Conservation (phyloP, 2,888 invertebrate species). For the Cloeon dipterum region DNA sequence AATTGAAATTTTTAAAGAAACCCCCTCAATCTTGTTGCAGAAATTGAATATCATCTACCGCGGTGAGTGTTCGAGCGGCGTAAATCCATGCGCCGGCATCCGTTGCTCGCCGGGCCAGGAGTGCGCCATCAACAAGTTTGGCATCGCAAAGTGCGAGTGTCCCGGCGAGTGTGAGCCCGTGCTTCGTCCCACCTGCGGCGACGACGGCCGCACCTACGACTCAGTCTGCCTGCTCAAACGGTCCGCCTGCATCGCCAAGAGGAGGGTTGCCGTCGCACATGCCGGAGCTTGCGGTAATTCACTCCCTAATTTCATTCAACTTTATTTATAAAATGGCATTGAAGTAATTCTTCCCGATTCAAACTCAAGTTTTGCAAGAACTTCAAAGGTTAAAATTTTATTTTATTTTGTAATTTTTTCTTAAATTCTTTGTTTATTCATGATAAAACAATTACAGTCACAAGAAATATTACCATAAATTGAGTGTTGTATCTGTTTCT, state of each 20-base stretch:
- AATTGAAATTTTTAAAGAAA: too few relatives aligned
- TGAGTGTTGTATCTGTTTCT: too few relatives aligned
- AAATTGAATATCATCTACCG: constrained; percentile 54
- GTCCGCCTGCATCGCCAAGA: constrained; percentile 17
- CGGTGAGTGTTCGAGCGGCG: constrained; percentile 37
- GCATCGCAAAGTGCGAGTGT: constrained; percentile 67
- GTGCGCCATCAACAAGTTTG: constrained; percentile 58
- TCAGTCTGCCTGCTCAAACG: constrained; percentile 18
- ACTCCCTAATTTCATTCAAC: too few relatives aligned
- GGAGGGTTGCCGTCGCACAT: constrained; percentile 28
- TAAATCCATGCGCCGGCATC: constrained; percentile 62
- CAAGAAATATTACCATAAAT: too few relatives aligned
- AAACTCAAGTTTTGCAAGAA: too few relatives aligned
- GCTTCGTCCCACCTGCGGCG: constrained; percentile 50
- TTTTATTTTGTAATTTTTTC: too few relatives aligned
- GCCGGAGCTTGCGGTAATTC: constrained; percentile 40
- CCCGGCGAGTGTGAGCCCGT: constrained; percentile 56
- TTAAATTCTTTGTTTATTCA: too few relatives aligned
- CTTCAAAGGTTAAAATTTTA: too few relatives aligned
- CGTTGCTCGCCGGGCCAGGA: constrained; percentile 55
- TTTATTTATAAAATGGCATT: too few relatives aligned
- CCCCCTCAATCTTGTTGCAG: too few relatives aligned
- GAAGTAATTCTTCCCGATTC: too few relatives aligned
- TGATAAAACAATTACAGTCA: too few relatives aligned
- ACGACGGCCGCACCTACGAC: constrained; percentile 60